Conservation (phyloP, 1,140 invertebrate genomes). For the Matsumurasca onukii region DNA sequence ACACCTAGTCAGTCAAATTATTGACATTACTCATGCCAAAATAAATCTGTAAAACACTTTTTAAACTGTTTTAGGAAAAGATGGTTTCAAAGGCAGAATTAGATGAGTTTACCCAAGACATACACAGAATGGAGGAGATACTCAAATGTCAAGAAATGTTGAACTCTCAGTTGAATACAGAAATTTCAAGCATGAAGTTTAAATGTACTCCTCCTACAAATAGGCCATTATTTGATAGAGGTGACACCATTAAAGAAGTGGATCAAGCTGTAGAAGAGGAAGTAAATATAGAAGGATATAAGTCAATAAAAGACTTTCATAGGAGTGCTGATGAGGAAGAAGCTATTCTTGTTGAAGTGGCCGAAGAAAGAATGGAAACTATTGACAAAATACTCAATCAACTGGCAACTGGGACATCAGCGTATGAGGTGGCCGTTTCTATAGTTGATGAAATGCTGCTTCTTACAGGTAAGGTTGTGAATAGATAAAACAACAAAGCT, state of each 20-base stretch:
- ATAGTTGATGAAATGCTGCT: background rate
- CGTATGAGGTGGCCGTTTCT: conserved; percentile 8
- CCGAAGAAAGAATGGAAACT: background rate
- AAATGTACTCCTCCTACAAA: background rate
- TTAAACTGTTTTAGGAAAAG: background rate
- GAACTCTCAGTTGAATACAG: background rate
- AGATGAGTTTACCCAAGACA: background rate
- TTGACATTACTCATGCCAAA: background rate
- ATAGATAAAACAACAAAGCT: too few species aligned
- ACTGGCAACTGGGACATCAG: conserved; percentile 4
- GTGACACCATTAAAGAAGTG: background rate
- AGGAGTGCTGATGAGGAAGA: background rate
- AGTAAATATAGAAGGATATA: background rate
- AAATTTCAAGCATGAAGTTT: background rate
- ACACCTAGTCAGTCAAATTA: background rate
- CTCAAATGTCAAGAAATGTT: background rate
- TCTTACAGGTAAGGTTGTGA: background rate
- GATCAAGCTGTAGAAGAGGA: background rate
- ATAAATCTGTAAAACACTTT: background rate
- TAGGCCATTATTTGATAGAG: background rate
- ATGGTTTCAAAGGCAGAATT: background rate
- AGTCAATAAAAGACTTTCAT: background rate
- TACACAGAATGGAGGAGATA: background rate
- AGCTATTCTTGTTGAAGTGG: background rate
- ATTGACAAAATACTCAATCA: conserved; percentile 1